Conservation (phyloP, 2,888 invertebrate species). For the Drosophila parthenogenetica region DNA sequence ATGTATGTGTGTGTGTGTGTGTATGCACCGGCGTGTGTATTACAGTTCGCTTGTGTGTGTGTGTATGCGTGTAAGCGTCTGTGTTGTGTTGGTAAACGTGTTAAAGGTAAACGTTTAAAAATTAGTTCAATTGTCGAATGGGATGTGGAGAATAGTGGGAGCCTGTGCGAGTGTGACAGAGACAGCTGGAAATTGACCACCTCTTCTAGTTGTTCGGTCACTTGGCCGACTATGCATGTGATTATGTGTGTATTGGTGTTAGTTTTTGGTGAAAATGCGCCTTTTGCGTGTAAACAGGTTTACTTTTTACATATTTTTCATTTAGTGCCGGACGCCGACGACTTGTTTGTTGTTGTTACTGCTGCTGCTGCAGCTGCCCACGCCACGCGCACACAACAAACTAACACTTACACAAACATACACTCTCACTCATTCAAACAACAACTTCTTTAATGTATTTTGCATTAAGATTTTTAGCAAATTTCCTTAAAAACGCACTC, state of each 20-base stretch:
- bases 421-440: conserved; percentile 11
- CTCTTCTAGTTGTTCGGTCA: conserved; percentile 29
- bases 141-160: conserved; percentile 36
- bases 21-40: conserved; percentile 41
- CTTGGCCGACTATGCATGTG: conserved; percentile 13
- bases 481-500: too few relatives aligned
- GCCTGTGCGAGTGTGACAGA: conserved; percentile 8
- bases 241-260: conserved; percentile 18
- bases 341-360: conserved; percentile 37
- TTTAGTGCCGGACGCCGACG: conserved; percentile 55
- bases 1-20: conserved; percentile 10
- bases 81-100: conserved; percentile 55
- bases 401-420: conserved; percentile 8
- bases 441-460: background rate
- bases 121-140: conserved; percentile 60
- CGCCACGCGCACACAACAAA: conserved; percentile 52
- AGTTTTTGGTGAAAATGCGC: conserved; percentile 66
- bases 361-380: conserved; percentile 54
- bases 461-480: conserved; percentile 2
- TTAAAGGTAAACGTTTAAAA: conserved; percentile 59
- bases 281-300: conserved; percentile 62
- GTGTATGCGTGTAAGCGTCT: conserved; percentile 11
- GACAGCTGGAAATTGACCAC: conserved; percentile 34
- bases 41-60: conserved; percentile 11
- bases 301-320: conserved; percentile 51